Evolutionary conservation across 2,888 invertebrate species (phyloP).

Genomic region (Rhorus exstirpatorius): DNA sequence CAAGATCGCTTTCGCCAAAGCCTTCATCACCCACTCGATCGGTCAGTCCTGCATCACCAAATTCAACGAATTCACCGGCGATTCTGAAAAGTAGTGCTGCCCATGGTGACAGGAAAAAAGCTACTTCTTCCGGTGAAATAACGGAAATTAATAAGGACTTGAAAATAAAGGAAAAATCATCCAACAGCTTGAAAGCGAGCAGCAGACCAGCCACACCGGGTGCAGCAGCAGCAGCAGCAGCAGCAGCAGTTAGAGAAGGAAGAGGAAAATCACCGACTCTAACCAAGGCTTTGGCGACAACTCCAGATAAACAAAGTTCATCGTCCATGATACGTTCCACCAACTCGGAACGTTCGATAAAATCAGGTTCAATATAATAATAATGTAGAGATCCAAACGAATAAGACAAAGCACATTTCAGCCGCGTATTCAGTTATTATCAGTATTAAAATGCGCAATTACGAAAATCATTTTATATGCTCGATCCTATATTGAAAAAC

Average conservation of each 20-base stretch:
- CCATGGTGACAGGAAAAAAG: slow-evolving; percentile 67
- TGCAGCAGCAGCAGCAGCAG: no score
- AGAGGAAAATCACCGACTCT: slow-evolving; percentile 55
- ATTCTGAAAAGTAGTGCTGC: slow-evolving; percentile 8
- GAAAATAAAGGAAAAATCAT: slow-evolving; percentile 12
- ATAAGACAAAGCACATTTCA: no score
- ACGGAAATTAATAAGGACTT: slow-evolving; percentile 12
- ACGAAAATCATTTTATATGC: not conserved
- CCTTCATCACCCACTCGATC: slow-evolving; percentile 60
- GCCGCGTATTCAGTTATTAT: no score
- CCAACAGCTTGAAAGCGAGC: slow-evolving; percentile 46
- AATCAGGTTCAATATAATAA: slow-evolving; percentile 71
- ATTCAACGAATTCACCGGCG: slow-evolving; percentile 64
- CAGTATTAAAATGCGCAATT: no score
- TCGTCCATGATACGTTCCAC: slow-evolving; percentile 66
- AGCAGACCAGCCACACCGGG: slow-evolving; percentile 58
- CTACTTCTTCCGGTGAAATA: slow-evolving; percentile 66
- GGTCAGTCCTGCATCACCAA: slow-evolving; percentile 69
- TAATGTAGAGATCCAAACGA: no score
- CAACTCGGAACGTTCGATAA: slow-evolving; percentile 69
- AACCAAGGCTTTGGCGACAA: slow-evolving; percentile 37
- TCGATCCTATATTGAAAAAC: no score
- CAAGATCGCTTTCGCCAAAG: slow-evolving; percentile 79
- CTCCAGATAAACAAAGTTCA: slow-evolving; percentile 58
- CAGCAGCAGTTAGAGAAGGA: slow-evolving; percentile 37